Conservation (phyloP, 2,797 vertebrate genomes). For the Kryptopterus vitreolus region DNA sequence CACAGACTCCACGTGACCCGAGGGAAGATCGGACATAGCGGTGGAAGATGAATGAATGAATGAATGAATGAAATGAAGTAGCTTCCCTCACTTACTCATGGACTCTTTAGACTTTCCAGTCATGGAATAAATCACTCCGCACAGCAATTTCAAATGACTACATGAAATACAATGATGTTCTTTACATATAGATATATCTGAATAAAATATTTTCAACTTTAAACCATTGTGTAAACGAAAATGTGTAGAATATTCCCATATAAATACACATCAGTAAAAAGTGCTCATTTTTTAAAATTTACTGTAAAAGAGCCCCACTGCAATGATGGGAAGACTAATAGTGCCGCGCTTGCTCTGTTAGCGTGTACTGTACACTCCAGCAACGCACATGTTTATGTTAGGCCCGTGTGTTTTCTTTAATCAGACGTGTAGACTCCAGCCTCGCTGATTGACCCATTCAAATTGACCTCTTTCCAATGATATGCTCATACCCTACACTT, state of each 20-base stretch:
- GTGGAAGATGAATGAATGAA: too few species aligned
- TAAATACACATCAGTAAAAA: background rate
- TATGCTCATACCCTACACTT: constrained; percentile 29
- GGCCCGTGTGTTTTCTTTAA: constrained; percentile 57
- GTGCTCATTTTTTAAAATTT: background rate
- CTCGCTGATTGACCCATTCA: constrained; percentile 38
- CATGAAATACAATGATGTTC: too few species aligned
- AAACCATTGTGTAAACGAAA: background rate
- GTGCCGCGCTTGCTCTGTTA: constrained; percentile 50
- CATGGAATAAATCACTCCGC: too few species aligned
- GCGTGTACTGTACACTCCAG: constrained; percentile 34
- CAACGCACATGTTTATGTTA: constrained; percentile 58
- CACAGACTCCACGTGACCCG: too few species aligned
- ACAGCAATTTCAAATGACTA: too few species aligned
- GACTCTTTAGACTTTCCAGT: too few species aligned
- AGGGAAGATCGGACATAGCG: too few species aligned
- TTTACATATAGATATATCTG: too few species aligned
- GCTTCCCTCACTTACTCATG: too few species aligned
- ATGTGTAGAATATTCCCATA: background rate
- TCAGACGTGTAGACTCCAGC: constrained; percentile 46
- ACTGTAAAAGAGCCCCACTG: background rate
- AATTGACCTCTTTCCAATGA: constrained; percentile 23
- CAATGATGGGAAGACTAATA: constrained; percentile 40
- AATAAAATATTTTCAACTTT: too few species aligned
- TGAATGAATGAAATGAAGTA: too few species aligned